Evolutionary conservation across 2,888 invertebrate genomes (phyloP).

Genomic region (Hypsopygia costalis): DNA sequence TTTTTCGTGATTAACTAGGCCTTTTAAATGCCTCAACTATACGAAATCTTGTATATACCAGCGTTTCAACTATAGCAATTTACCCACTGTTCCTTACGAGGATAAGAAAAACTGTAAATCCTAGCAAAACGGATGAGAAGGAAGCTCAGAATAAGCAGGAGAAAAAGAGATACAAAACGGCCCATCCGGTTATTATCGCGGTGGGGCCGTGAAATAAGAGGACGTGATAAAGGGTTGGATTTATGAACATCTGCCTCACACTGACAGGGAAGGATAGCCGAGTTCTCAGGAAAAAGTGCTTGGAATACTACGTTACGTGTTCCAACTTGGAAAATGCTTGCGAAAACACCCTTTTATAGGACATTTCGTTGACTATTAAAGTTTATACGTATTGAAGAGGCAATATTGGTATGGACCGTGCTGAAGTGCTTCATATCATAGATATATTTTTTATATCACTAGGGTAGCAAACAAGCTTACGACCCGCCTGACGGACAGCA

Average conservation of each 20-base stretch:
- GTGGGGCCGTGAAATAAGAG: conserved; percentile 44
- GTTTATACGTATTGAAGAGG: no score
- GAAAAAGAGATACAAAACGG: conserved; percentile 43
- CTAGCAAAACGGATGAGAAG: not conserved
- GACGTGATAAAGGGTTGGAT: conserved; percentile 33
- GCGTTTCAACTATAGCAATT: no score
- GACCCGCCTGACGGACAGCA: no score
- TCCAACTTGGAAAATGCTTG: not conserved
- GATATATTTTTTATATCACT: no score
- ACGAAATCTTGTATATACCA: no score
- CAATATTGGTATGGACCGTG: no score
- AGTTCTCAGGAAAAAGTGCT: not conserved
- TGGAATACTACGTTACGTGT: not conserved
- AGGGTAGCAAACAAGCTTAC: no score
- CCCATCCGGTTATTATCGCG: conserved; percentile 53
- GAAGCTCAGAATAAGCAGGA: conserved; percentile 2
- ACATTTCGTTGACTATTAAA: no score
- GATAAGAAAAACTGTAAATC: not conserved
- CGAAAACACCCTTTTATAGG: not conserved
- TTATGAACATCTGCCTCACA: conserved; percentile 8
- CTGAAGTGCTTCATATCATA: no score
- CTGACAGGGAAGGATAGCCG: conserved; percentile 7
- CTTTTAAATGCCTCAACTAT: no score
- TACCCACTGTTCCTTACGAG: not conserved
- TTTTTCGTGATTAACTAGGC: no score